Base-by-base conservation (phyloP, 2,797 vertebrate genomes). In the Craterocephalus amniculus region DNA sequence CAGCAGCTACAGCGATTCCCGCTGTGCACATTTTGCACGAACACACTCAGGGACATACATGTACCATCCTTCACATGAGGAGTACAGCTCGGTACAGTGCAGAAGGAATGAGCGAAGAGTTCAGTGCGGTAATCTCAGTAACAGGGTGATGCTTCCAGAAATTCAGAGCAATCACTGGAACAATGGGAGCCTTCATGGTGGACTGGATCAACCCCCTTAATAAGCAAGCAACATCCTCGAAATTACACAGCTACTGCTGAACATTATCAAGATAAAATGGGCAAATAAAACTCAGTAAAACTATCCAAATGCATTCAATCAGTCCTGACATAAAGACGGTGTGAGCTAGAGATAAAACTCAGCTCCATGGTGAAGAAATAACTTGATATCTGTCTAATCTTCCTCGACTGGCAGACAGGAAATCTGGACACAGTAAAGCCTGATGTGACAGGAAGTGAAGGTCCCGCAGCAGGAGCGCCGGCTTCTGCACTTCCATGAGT, bases 1-100 rank as follows among this genome's bases (percentile, higher is more conserved):
- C 91, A 92, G 93, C 92, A 93, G 95, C 87, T 91, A 88, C 83
- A 90, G 75, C 80, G 84, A 91, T 88, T 85, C 85, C 67, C 82
- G 83, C 69, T 76, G 57, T 78, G 58, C 63, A 65, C 67, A 79
- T 69, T 74, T 16, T 72, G 48, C 51, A n/a, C 32, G 12, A 22
- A 43, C 14, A 71, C 18, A 72, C 40, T 70, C 71, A 64, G n/a
- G 55, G 45, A 80, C 36, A 72, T 45, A 70, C 57, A 77, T 56
- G 67, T 8, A 67, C 45, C 29, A 43, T 32, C 27, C 51, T 22
- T 34, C 34, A 43, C 56, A 59, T 5, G 26, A 6, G 22, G 49
- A 71, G 22, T 20, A 72, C 31, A 48, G 66, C 48, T 51, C 6
- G 61, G 49, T 14, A 48, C 45, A 40, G 36, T 49, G 58, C 65